Percentiles rank a stretch among this genome's conserved stretches.
These are phyloP conservation scores for Nemapogon koenigi DNA, from an alignment of 2,888 invertebrate genomes.

Conservation along the genomic window DNA sequence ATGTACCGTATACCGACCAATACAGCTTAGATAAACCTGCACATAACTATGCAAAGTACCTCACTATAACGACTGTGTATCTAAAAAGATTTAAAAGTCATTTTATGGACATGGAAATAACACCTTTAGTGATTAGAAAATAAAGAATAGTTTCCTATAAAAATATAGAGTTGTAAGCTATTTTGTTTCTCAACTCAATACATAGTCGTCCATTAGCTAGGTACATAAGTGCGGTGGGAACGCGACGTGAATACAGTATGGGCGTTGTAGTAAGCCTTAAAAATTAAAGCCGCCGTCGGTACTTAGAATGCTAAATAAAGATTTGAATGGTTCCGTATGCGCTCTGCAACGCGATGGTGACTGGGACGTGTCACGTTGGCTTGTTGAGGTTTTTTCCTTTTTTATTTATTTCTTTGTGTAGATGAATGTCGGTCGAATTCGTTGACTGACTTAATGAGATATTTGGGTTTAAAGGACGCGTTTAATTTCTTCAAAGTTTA, in stretches of 20 bases:
- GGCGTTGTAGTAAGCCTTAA: slow-evolving; percentile 46
- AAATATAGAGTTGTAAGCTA: not conserved
- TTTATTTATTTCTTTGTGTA: slow-evolving; percentile 37
- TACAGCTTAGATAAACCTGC: slow-evolving; percentile 53
- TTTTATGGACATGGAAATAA: slow-evolving; percentile 27
- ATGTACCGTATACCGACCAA: slow-evolving; percentile 37
- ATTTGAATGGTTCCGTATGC: slow-evolving; percentile 43
- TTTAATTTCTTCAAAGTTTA: too few relatives aligned
- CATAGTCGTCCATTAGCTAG: slow-evolving; percentile 45
- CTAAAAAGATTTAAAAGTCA: too few relatives aligned
- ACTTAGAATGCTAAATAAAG: slow-evolving; percentile 48
- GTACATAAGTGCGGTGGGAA: slow-evolving; percentile 45
- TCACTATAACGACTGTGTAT: slow-evolving; percentile 16
- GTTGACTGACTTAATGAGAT: too few relatives aligned
- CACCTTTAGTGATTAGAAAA: slow-evolving; percentile 23
- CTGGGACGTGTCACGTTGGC: slow-evolving; percentile 39
- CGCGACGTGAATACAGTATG: slow-evolving; percentile 49
- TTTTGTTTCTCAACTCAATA: slow-evolving; percentile 6
- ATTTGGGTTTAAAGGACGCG: too few relatives aligned
- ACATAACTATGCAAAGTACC: slow-evolving; percentile 58
- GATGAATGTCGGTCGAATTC: slow-evolving; percentile 27
- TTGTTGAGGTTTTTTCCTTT: slow-evolving; percentile 25
- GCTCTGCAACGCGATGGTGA: slow-evolving; percentile 36
- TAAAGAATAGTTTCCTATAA: not conserved
- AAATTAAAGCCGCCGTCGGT: slow-evolving; percentile 40